A percentile compares a stretch with the other conserved stretches of the same genome.
Evolutionary conservation across 2,888 invertebrate species (phyloP).

Genomic region (Odontocerum albicorne): DNA sequence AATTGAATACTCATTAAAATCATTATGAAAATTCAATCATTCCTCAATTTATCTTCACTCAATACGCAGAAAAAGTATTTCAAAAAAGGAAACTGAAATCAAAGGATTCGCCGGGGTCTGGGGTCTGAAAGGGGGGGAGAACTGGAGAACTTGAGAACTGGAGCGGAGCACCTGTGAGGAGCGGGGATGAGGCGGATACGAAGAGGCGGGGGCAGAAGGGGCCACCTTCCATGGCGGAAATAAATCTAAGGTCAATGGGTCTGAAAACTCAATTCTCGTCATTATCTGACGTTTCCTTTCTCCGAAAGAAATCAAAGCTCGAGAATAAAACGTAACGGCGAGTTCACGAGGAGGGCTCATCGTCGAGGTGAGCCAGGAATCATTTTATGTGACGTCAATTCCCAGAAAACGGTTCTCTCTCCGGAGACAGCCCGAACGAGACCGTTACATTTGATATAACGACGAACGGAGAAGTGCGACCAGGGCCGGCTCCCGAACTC

Average conservation of each 20-base stretch:
- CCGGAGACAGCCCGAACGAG: not conserved
- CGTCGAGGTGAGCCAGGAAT: constrained; percentile 15
- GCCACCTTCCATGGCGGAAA: not conserved
- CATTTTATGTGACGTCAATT: constrained; percentile 22
- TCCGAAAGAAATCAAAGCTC: not conserved
- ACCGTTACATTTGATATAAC: not conserved
- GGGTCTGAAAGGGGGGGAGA: too few relatives aligned
- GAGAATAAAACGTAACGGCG: not conserved
- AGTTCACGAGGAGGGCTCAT: constrained; percentile 4
- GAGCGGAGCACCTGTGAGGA: too few relatives aligned
- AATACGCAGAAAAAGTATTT: too few relatives aligned
- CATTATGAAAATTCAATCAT: too few relatives aligned
- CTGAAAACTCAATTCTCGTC: not conserved
- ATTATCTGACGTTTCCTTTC: not conserved
- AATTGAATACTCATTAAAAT: too few relatives aligned
- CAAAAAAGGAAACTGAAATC: too few relatives aligned
- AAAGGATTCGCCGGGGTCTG: too few relatives aligned
- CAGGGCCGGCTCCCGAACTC: not conserved
- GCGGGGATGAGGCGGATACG: too few relatives aligned
- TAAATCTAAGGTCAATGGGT: not conserved
- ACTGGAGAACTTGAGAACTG: too few relatives aligned
- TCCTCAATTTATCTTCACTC: too few relatives aligned
- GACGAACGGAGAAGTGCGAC: not conserved
- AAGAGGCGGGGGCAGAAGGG: too few relatives aligned
- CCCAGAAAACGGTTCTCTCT: constrained; percentile 14